Base-by-base conservation (phyloP, 2,888 invertebrate species). In the Lasioglossum oenotherae region DNA sequence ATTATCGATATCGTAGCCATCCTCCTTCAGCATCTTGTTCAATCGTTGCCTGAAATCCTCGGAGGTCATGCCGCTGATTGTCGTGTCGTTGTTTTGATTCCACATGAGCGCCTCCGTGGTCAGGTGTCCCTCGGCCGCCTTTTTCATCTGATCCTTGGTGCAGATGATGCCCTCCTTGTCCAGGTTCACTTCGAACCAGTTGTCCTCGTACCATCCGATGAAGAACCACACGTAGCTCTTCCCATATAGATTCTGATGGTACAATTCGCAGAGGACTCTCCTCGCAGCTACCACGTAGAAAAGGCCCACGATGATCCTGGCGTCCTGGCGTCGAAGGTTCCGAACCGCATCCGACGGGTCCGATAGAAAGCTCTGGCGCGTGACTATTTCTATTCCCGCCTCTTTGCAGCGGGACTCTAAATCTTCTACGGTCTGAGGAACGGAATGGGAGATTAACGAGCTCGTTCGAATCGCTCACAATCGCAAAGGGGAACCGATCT, bases 21-120 rank as follows among this genome's bases (percentile, higher is more conserved):
- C 97, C 82, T 97, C 97, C 81, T 97, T 97, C 79, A 99, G 96
- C 83, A 97, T 97, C 91, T 97, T 96, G 95, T 99, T 98, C 94
- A 99, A 96, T 91, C 98, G 96, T 92, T 97, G 96, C 92, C 98
- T 97, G 95, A 99, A 99, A 94, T 99, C 97, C 93, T 98, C 98
- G 0, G 98, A 98, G 4, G 99, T 99, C 98, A 99, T 98, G 89
- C 99, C 99, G 67, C 99, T 99, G 92, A 99, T 98, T 81, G 99
- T 99, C 88, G 97, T 97, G 95, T 98, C 98, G 94, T 98, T 97
- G 95, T 99, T 99, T 95, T 99, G 98, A 95, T 99, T 99, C 97
- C 99, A 98, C 98, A 99, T 99, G 72, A 99, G 97, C 38, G 99
- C 99, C 95, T 99, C 99, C 0, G 99, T 99, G 67, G 99, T 99